Evolutionary conservation across 1,140 invertebrate species (phyloP).

Genomic region (Drosophila chauvacae): DNA sequence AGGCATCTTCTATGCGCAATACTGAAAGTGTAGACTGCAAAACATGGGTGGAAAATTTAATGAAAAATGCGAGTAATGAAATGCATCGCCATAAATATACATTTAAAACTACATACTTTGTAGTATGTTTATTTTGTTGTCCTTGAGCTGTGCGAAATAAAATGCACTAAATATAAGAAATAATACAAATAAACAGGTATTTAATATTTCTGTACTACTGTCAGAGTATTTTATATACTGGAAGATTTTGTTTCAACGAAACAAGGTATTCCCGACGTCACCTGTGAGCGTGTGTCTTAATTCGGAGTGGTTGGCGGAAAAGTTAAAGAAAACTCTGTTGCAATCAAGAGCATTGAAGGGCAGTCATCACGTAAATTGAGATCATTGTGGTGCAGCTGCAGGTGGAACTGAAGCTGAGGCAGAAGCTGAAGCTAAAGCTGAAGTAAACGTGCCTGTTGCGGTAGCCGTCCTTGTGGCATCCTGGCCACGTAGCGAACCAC

Average conservation of each 20-base stretch:
- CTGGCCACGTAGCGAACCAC: conserved; percentile 29
- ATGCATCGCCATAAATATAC: not conserved
- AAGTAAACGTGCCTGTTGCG: conserved; percentile 46
- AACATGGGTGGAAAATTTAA: not conserved
- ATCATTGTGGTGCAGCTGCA: conserved; percentile 49
- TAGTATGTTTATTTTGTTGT: not conserved
- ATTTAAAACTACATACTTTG: too few species aligned
- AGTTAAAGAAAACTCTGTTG: conserved; percentile 52
- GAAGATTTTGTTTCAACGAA: not conserved
- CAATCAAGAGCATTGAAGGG: conserved; percentile 43
- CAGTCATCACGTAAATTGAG: conserved; percentile 59
- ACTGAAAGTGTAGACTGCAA: not conserved
- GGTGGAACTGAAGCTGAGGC: not conserved
- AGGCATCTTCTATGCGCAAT: not conserved
- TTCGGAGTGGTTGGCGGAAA: conserved; percentile 17
- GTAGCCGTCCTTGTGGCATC: conserved; percentile 18
- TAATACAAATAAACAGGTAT: too few species aligned
- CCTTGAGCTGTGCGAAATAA: not conserved
- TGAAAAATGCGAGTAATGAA: not conserved
- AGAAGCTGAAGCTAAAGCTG: not conserved
- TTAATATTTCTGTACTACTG: too few species aligned
- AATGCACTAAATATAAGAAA: too few species aligned
- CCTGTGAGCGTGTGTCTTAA: not conserved
- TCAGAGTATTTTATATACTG: not conserved
- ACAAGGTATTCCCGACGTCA: not conserved